phyloP scores from a whole-genome alignment of 2,888 invertebrate genomes.

The Clusia tigrina region DNA sequence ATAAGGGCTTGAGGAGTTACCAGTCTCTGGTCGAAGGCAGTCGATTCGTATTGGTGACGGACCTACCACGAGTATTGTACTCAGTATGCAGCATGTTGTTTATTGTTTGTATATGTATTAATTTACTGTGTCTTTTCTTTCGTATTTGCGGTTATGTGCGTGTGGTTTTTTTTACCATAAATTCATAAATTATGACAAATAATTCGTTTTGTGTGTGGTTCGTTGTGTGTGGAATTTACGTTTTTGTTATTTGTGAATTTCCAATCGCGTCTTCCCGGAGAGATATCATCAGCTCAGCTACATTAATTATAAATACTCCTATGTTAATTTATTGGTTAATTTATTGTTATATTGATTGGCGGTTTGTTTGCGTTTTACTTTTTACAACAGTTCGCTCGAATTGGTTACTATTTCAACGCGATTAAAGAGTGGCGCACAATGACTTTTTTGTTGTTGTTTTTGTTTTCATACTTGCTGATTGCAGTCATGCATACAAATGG shows the following conservation, averaged over 20 bases:
- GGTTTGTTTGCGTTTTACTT: constrained; percentile 46
- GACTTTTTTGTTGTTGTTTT: no score
- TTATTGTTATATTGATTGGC: constrained; percentile 50
- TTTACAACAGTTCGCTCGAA: constrained; percentile 18
- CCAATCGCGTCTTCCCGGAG: background rate
- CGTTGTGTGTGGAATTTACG: background rate
- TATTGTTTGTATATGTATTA: no score
- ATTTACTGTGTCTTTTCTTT: no score
- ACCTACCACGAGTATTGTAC: no score
- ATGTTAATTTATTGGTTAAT: constrained; percentile 55
- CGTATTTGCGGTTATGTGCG: no score
- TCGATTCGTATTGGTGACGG: no score
- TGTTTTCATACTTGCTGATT: no score
- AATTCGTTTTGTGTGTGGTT: background rate
- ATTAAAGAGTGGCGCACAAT: no score
- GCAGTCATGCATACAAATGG: constrained; percentile 53
- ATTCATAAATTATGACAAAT: background rate
- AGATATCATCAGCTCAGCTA: constrained; percentile 50
- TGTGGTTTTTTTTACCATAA: background rate
- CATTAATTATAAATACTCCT: constrained; percentile 46
- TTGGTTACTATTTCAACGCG: no score
- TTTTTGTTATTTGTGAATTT: background rate
- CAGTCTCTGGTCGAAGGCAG: no score
- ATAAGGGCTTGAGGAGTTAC: no score
- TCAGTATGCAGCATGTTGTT: no score